Conservation (phyloP, 2,888 invertebrate genomes). For the Chrysodeixis includens region DNA sequence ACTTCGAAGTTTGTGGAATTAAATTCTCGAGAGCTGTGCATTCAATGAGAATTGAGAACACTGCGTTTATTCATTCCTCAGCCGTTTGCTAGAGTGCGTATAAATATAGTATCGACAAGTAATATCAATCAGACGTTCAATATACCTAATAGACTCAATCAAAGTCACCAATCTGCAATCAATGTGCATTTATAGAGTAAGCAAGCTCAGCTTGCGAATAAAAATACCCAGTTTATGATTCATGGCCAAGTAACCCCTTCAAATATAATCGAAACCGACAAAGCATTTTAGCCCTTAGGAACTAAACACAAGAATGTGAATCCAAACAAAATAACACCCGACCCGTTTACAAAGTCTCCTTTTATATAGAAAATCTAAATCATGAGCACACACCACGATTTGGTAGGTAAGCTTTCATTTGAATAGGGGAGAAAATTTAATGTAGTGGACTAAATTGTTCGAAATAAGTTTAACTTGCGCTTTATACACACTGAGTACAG, state of each 20-base stretch:
- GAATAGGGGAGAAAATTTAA: slow-evolving; percentile 61
- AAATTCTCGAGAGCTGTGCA: slow-evolving; percentile 13
- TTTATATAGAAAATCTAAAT: slow-evolving; percentile 45
- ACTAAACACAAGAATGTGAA: slow-evolving; percentile 54
- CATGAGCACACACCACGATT: slow-evolving; percentile 62
- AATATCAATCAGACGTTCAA: slow-evolving; percentile 40
- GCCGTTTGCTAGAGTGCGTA: background rate
- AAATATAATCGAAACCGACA: slow-evolving; percentile 12
- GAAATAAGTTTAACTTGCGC: slow-evolving; percentile 49
- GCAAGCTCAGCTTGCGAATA: slow-evolving; percentile 53
- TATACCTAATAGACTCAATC: slow-evolving; percentile 46
- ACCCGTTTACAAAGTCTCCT: slow-evolving; percentile 54
- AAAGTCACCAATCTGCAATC: slow-evolving; percentile 59
- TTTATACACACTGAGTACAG: slow-evolving; percentile 26
- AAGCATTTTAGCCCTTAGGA: slow-evolving; percentile 37
- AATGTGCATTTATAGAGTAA: slow-evolving; percentile 64
- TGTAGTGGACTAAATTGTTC: slow-evolving; percentile 70
- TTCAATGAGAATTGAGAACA: background rate
- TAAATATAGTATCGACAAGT: slow-evolving; percentile 8
- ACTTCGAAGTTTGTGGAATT: slow-evolving; percentile 30
- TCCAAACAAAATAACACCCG: slow-evolving; percentile 57
- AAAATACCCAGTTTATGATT: slow-evolving; percentile 65
- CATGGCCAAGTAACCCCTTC: slow-evolving; percentile 63
- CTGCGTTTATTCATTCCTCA: slow-evolving; percentile 8
- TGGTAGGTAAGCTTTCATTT: slow-evolving; percentile 67